phyloP scores from a whole-genome alignment of 2,113 vertebrate species.

The human region GRCh38 chr3:55500501-55501000 shows the following conservation, averaged over 20 bases:
- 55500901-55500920: neutral
- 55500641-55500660: neutral
- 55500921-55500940: neutral
- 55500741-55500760: neutral
- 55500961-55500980: slow-evolving; percentile 60
- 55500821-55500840: slow-evolving; percentile 19
- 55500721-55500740: neutral
- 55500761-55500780: neutral
- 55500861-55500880: neutral
- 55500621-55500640: neutral
- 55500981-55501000: slow-evolving; percentile 72
- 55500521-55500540: neutral
- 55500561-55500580: neutral
- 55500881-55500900: neutral
- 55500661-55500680: neutral
- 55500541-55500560: neutral
- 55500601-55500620: neutral
- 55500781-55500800: slow-evolving; percentile 19
- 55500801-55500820: neutral
- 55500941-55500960: slow-evolving; percentile 30
- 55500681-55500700: neutral
- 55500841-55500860: neutral
- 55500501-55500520: neutral
- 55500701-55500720: neutral
- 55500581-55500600: neutral